phyloP scores from a whole-genome alignment of 2,113 vertebrate genomes.

The human region DNA sequence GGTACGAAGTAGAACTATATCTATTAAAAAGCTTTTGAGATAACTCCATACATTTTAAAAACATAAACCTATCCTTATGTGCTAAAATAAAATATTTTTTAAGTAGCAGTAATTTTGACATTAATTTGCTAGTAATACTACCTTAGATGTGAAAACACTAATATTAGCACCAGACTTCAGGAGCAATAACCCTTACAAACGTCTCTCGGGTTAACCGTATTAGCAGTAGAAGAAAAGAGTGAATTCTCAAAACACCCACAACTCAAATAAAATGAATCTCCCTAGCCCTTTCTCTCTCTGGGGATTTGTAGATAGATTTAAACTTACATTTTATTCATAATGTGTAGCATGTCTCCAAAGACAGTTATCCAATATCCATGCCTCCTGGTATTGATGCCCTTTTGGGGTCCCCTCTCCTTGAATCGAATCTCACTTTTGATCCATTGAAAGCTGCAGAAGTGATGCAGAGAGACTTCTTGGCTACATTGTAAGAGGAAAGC shows the following conservation, averaged over 20 bases:
- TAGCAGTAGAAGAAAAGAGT: not conserved
- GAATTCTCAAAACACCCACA: not conserved
- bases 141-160: not conserved
- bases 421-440: not conserved
- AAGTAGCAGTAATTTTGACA: not conserved
- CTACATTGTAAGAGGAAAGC: not conserved
- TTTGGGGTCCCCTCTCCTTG: not conserved
- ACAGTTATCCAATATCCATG: not conserved
- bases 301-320: not conserved
- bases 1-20: not conserved
- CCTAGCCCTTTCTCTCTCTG: rapidly evolving
- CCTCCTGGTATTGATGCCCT: not conserved
- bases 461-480: not conserved
- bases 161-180: not conserved
- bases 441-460: not conserved
- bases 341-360: not conserved
- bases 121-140: not conserved
- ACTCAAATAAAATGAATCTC: not conserved
- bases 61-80: not conserved
- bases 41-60: conserved; percentile 21
- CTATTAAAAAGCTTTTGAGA: not conserved
- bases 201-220: not conserved
- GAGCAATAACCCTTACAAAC: not conserved
- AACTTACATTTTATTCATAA: not conserved
- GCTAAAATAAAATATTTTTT: not conserved